Base-by-base conservation (phyloP, 2,113 vertebrate genomes). In the Lanius collurio region DNA sequence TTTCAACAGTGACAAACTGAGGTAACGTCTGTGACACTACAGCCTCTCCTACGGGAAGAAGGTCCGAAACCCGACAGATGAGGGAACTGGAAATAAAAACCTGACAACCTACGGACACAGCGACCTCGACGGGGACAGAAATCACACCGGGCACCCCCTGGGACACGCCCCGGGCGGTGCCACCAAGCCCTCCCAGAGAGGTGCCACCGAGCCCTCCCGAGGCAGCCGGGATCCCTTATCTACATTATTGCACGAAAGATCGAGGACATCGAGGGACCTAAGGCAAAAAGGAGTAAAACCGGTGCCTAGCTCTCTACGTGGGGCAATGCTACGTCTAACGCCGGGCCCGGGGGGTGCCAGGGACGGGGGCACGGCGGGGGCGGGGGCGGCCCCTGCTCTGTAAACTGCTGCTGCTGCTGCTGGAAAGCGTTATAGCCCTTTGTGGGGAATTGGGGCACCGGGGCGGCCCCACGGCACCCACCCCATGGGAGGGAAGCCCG, bases 201-300 rank as follows among this genome's bases (percentile, higher is more conserved):
- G 74, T 24, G 60, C 41, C 30, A 55, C 91, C 76, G 75, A 91
- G 81, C 91, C 65, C 91, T 59, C 93, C 95, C 95, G 15, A 68
- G 89, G 89, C 64, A 11, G 88, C 89, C 94, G 87, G 97, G 56
- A 79, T 84, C 92, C 93, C 81, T 93, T 97, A 92, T 95, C 97
- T 97, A 94, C 96, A 95, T 98, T 98, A 98, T 98, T 98, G 98
- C 98, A 98, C 97, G 96, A 97, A 95, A 98, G 97, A 97, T 97
- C 65, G 92, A 95, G 98, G 97, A 96, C 97, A 95, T 96, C 14
- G 35, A 97, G 93, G 96, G 97, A 97, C 96, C 98, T 98, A 98
- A 98, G 98, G 98, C 98, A 98, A 96, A 92, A 95, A 98, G 97
- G 97, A 98, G 97, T 93, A 73, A 79, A 89, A 89, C 90, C 83